A percentile compares a stretch with the other conserved stretches of the same genome.
Conservation (phyloP, 2,888 invertebrate species). For the Chrysomela aeneicollis region DNA sequence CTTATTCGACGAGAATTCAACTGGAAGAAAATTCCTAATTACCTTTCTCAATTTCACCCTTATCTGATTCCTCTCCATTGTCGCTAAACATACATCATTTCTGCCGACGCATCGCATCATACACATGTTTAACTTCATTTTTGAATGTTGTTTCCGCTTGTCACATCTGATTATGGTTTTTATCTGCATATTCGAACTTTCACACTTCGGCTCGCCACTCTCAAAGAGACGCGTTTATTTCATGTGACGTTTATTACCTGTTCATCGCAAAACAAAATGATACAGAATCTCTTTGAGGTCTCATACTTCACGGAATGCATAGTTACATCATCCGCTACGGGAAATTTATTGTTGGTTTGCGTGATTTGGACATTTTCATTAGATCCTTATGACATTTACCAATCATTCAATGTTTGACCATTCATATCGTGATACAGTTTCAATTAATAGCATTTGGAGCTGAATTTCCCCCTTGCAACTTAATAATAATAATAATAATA, state of each 20-base stretch:
- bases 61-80: no score
- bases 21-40: no score
- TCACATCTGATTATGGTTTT: constrained; percentile 49
- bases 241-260: constrained; percentile 29
- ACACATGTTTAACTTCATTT: constrained; percentile 41
- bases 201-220: constrained; percentile 19
- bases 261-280: constrained; percentile 23
- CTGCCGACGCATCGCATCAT: constrained; percentile 17
- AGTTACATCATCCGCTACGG: not conserved
- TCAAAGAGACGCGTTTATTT: constrained; percentile 26
- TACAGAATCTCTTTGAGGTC: constrained; percentile 15
- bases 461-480: no score
- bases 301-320: not conserved
- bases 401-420: no score
- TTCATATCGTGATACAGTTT: no score
- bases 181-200: constrained; percentile 34
- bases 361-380: no score
- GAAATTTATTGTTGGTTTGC: not conserved
- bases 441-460: no score
- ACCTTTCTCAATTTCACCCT: no score
- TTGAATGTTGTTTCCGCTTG: constrained; percentile 49
- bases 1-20: no score
- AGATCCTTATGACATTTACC: no score
- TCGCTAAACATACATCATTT: not conserved
- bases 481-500: no score